These are phyloP conservation scores for Phalacrocorax carbo DNA, from an alignment of 2,113 vertebrate species.

Conservation along the genomic window DNA sequence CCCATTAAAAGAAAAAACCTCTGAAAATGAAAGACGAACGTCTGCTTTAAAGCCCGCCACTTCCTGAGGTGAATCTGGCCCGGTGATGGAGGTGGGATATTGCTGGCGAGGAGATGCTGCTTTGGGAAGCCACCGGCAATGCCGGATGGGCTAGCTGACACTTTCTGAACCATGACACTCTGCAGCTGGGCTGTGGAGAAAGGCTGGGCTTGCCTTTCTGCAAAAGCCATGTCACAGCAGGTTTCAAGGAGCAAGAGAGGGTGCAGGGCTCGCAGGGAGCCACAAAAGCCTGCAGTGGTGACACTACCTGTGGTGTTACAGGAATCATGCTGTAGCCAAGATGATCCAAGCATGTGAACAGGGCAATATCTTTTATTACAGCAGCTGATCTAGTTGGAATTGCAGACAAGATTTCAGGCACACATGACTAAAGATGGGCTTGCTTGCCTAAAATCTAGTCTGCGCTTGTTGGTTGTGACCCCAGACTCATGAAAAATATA, in stretches of 20 bases:
- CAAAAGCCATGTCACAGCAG: not conserved
- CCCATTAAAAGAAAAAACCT: not conserved
- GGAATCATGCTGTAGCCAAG: not conserved
- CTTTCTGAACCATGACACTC: not conserved
- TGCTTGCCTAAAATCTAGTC: not conserved
- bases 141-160: not conserved
- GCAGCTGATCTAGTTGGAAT: not conserved
- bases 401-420: not conserved
- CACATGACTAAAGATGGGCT: not conserved
- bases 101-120: not conserved
- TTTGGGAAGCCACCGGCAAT: not conserved
- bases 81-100: fast-evolving
- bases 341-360: not conserved
- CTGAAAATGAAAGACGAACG: not conserved
- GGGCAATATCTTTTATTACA: not conserved
- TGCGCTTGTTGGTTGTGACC: not conserved
- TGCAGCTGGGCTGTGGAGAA: not conserved
- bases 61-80: not conserved
- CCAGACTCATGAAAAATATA: not conserved
- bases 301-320: not conserved
- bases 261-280: not conserved
- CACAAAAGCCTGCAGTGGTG: not conserved
- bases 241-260: fast-evolving
- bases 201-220: not conserved
- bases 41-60: not conserved